Evolutionary conservation across 1,140 invertebrate genomes (phyloP).

Genomic region (Mya arenaria): DNA sequence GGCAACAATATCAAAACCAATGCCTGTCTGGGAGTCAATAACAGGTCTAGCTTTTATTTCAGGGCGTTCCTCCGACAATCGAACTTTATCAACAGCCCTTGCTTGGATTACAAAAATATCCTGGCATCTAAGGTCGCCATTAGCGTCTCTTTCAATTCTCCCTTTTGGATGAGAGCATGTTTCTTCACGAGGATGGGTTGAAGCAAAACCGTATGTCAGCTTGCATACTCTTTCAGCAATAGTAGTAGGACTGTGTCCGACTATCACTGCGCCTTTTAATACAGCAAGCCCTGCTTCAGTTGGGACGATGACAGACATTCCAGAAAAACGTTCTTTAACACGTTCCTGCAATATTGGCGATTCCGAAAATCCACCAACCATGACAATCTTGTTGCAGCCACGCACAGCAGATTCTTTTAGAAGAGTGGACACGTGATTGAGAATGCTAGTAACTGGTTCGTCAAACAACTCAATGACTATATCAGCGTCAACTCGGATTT

Average conservation of each 20-base stretch:
- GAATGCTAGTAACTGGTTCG: not conserved
- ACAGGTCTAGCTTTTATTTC: too few species aligned
- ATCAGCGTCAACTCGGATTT: not conserved
- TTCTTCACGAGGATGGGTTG: too few species aligned
- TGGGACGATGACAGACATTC: constrained; percentile 35
- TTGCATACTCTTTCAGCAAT: constrained; percentile 4
- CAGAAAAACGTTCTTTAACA: constrained; percentile 12
- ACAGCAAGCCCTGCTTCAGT: constrained; percentile 35
- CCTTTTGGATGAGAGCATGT: too few species aligned
- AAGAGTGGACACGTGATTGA: constrained; percentile 5
- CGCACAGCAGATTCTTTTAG: not conserved
- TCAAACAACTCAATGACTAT: constrained; percentile 1
- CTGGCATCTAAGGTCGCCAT: too few species aligned
- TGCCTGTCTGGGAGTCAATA: too few species aligned
- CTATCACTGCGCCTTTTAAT: constrained; percentile 48
- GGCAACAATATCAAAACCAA: too few species aligned
- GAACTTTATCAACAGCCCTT: too few species aligned
- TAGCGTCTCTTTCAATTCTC: too few species aligned
- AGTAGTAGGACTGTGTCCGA: constrained; percentile 18
- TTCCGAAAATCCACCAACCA: constrained; percentile 52
- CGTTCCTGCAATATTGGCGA: constrained; percentile 10
- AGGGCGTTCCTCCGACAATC: too few species aligned
- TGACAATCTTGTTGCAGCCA: not conserved
- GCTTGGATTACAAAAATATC: too few species aligned
- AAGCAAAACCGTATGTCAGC: constrained; percentile 12